phyloP scores from a whole-genome alignment of 2,113 vertebrate genomes.

The Leptobrachium leishanense region DNA sequence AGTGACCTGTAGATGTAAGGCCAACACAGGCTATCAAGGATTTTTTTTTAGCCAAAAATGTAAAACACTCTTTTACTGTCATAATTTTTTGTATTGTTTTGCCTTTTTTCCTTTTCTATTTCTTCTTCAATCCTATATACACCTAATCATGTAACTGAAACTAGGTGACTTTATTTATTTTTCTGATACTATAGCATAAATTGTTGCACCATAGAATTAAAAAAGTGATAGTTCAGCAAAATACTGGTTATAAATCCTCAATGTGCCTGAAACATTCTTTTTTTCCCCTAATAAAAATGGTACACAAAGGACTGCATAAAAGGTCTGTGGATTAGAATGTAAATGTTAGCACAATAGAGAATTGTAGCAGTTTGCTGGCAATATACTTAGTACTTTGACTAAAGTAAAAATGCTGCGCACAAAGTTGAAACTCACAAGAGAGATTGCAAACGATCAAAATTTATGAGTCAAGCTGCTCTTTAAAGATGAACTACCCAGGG shows the following conservation, averaged over 20 bases:
- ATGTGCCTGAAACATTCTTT: slow-evolving; percentile 49
- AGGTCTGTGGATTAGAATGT: slow-evolving; percentile 57
- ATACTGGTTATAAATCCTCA: slow-evolving; percentile 56
- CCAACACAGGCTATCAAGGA: no score
- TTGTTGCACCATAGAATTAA: slow-evolving; percentile 32
- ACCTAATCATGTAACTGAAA: slow-evolving; percentile 19
- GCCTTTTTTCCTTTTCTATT: no score
- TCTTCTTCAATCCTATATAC: no score
- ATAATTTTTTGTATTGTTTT: no score
- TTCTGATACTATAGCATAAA: slow-evolving; percentile 43
- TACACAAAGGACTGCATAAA: slow-evolving; percentile 60
- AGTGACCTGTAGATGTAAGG: no score
- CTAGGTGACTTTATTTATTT: slow-evolving; percentile 29
- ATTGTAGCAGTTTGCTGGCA: slow-evolving; percentile 58
- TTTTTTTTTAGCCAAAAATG: no score
- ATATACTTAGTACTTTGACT: slow-evolving; percentile 52
- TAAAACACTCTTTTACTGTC: no score
- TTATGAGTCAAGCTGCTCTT: slow-evolving; percentile 55
- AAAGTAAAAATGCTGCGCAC: slow-evolving; percentile 52
- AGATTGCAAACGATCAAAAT: slow-evolving; percentile 52
- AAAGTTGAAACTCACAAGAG: slow-evolving; percentile 47
- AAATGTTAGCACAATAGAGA: slow-evolving; percentile 62
- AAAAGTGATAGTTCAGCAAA: slow-evolving; percentile 52
- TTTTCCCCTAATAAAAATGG: slow-evolving; percentile 56
- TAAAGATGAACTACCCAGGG: slow-evolving; percentile 53